Conservation (phyloP, 2,888 invertebrate genomes). For the Caenorhabditis sp. region DNA sequence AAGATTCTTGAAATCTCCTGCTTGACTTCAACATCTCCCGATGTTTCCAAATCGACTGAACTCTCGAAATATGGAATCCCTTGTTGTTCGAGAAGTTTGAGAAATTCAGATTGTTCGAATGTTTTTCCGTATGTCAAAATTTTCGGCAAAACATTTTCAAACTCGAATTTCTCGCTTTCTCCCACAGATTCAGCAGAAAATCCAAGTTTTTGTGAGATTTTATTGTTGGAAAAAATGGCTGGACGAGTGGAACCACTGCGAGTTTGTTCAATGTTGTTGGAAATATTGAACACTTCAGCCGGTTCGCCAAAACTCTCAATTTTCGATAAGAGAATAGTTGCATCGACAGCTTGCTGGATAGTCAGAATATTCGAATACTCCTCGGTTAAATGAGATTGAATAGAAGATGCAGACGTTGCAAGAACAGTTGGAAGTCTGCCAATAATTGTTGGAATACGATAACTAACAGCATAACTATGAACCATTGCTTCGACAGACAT, state of each 20-base stretch:
- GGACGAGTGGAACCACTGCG: neutral
- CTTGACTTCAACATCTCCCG: slow-evolving; percentile 21
- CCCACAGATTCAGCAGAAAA: neutral
- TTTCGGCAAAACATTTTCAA: slow-evolving; percentile 4
- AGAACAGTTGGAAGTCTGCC: slow-evolving; percentile 37
- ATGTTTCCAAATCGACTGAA: slow-evolving; percentile 23
- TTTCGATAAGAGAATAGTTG: neutral
- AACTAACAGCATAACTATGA: slow-evolving; percentile 61
- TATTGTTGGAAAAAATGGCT: neutral
- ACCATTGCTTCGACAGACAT: slow-evolving; percentile 58
- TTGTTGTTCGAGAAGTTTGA: slow-evolving; percentile 9
- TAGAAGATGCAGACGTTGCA: neutral
- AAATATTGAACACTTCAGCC: slow-evolving; percentile 34
- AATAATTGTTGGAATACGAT: slow-evolving; percentile 53
- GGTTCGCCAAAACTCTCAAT: neutral
- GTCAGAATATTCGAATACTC: neutral
- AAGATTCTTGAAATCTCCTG: slow-evolving; percentile 20
- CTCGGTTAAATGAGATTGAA: neutral
- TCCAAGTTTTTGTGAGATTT: neutral
- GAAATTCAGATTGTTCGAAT: slow-evolving; percentile 7
- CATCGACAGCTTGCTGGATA: neutral
- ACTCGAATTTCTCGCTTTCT: neutral
- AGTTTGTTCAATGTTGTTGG: slow-evolving; percentile 3
- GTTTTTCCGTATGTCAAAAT: slow-evolving; percentile 18
- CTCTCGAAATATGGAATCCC: slow-evolving; percentile 12